Evolutionary conservation across 1,140 invertebrate genomes (phyloP).

Genomic region (Probaryconus sp.): DNA sequence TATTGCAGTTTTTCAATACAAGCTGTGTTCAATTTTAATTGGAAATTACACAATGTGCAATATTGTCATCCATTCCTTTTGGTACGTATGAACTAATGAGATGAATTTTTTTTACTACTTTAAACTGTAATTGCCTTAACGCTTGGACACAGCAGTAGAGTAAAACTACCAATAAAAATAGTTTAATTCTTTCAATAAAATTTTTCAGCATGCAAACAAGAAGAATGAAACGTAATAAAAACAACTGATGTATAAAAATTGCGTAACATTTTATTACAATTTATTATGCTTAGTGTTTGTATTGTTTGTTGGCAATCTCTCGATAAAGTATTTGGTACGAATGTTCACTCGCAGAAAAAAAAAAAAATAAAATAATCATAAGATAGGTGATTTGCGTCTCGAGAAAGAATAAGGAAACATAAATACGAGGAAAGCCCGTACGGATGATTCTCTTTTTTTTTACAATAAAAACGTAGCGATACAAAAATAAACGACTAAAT

Average conservation of each 20-base stretch:
- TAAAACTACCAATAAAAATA: no score
- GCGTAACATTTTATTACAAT: slow-evolving; percentile 76
- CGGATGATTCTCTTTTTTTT: slow-evolving; percentile 45
- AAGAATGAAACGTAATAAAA: slow-evolving; percentile 63
- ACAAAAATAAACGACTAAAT: slow-evolving; percentile 75
- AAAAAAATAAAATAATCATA: slow-evolving; percentile 17
- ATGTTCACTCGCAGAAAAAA: slow-evolving; percentile 59
- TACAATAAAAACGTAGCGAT: slow-evolving; percentile 69
- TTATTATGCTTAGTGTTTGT: slow-evolving; percentile 68
- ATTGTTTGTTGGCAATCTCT: slow-evolving; percentile 65
- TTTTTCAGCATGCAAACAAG: no score
- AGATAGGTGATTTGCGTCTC: slow-evolving; percentile 41
- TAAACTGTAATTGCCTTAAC: no score
- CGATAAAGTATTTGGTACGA: slow-evolving; percentile 74
- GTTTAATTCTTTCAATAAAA: no score
- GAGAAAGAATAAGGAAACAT: slow-evolving; percentile 38
- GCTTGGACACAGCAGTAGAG: no score
- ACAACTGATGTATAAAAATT: slow-evolving; percentile 71
- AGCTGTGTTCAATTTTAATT: no score
- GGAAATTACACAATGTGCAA: no score
- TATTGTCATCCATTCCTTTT: no score
- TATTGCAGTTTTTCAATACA: no score
- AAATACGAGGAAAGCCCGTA: slow-evolving; percentile 63
- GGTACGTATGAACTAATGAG: no score
- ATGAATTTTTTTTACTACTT: no score